Conservation (phyloP, 2,797 vertebrate genomes). For the Anisognathus igniventris region DNA sequence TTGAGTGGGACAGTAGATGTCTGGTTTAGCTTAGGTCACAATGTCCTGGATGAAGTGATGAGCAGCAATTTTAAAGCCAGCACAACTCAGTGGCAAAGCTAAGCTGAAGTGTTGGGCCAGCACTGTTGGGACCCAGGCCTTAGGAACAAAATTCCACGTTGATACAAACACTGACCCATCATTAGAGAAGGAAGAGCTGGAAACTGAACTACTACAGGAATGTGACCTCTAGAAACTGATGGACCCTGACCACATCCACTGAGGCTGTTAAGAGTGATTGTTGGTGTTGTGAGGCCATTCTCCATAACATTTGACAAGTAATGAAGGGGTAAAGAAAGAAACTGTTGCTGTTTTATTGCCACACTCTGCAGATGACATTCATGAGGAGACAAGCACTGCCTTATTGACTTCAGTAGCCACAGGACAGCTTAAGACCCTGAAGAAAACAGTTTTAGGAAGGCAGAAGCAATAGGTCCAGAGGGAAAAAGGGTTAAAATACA, state of each 20-base stretch:
- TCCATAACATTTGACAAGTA: not conserved
- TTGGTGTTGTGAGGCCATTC: not conserved
- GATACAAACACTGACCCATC: not conserved
- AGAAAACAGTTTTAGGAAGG: not conserved
- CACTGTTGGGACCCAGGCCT: too few species aligned
- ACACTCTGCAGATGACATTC: not conserved
- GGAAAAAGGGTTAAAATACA: not conserved
- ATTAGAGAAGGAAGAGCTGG: not conserved
- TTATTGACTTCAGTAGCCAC: not conserved
- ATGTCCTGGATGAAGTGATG: not conserved
- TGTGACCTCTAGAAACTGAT: not conserved
- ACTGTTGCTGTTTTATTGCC: not conserved
- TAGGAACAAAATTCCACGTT: not conserved
- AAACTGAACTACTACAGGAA: not conserved
- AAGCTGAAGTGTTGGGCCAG: not conserved
- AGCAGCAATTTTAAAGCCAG: not conserved
- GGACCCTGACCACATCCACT: too few species aligned
- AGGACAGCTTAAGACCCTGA: not conserved
- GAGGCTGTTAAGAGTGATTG: not conserved
- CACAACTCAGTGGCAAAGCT: not conserved
- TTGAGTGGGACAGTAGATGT: not conserved
- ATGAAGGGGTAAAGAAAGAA: not conserved
- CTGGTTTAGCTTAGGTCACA: not conserved
- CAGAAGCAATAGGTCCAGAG: not conserved
- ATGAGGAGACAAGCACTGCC: not conserved